These are phyloP conservation scores for Dryococelus australis DNA, from an alignment of 2,888 invertebrate genomes.

Conservation along the genomic window DNA sequence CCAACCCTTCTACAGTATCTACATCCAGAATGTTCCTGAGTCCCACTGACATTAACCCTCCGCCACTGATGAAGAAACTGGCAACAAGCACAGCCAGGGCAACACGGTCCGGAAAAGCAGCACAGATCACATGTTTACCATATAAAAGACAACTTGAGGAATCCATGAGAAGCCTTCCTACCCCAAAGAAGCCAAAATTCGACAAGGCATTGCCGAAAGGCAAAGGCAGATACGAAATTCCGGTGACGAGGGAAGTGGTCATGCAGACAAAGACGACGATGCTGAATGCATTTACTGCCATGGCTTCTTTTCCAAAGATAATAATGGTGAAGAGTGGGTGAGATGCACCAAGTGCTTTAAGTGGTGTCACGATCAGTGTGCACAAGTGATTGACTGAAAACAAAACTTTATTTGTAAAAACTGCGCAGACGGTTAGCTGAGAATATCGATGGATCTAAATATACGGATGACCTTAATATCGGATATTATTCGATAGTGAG, in stretches of 20 bases:
- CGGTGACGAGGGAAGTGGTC: no score
- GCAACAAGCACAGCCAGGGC: no score
- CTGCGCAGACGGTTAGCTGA: no score
- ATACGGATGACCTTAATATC: no score
- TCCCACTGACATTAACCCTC: conserved; percentile 1
- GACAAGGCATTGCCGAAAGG: neutral
- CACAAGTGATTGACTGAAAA: no score
- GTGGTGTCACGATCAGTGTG: no score
- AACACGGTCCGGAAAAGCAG: neutral
- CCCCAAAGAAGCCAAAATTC: neutral
- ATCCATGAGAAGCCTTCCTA: neutral
- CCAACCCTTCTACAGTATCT: no score
- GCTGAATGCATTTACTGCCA: conserved; percentile 2
- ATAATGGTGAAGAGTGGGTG: neutral
- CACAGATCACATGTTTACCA: neutral
- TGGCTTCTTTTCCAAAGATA: neutral
- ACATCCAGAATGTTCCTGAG: neutral
- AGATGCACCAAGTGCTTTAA: neutral
- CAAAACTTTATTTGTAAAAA: no score
- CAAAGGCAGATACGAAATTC: no score
- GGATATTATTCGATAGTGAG: no score
- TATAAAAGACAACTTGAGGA: neutral
- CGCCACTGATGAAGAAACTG: neutral
- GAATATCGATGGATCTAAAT: no score
- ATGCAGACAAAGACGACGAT: no score